A percentile compares a stretch with the other conserved stretches of the same genome.
Conservation (phyloP, 2,113 vertebrate genomes). For the Grammomys surdaster region DNA sequence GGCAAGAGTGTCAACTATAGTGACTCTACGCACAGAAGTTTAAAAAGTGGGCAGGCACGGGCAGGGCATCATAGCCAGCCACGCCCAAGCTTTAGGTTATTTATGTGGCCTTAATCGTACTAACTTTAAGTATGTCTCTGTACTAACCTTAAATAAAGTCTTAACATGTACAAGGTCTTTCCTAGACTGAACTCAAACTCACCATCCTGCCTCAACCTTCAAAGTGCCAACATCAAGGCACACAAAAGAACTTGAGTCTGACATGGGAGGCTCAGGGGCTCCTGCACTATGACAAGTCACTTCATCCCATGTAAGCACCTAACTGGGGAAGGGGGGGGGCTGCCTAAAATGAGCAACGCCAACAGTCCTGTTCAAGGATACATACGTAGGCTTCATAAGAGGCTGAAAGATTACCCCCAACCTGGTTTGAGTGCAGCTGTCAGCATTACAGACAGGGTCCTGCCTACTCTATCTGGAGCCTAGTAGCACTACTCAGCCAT, state of each 20-base stretch:
- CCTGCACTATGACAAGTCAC: too few species aligned
- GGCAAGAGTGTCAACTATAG: accelerated
- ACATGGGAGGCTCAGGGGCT: background rate
- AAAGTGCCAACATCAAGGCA: background rate
- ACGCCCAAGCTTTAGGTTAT: background rate
- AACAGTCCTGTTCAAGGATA: background rate
- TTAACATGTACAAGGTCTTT: background rate
- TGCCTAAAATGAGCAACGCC: background rate
- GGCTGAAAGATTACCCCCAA: background rate
- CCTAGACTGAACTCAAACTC: background rate
- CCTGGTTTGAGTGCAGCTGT: too few species aligned
- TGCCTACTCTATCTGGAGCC: background rate
- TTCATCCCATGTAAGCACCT: accelerated
- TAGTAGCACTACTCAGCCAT: background rate
- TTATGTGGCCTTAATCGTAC: background rate
- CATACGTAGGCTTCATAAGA: background rate
- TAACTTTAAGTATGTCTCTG: background rate
- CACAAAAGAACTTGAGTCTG: background rate
- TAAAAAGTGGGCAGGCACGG: background rate
- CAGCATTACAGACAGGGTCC: background rate
- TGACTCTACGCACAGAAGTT: accelerated
- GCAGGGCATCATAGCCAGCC: accelerated
- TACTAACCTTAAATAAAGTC: background rate
- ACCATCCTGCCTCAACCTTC: background rate
- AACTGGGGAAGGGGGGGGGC: background rate